Conservation (phyloP, 2,113 vertebrate species). For the Furnarius figulus region DNA sequence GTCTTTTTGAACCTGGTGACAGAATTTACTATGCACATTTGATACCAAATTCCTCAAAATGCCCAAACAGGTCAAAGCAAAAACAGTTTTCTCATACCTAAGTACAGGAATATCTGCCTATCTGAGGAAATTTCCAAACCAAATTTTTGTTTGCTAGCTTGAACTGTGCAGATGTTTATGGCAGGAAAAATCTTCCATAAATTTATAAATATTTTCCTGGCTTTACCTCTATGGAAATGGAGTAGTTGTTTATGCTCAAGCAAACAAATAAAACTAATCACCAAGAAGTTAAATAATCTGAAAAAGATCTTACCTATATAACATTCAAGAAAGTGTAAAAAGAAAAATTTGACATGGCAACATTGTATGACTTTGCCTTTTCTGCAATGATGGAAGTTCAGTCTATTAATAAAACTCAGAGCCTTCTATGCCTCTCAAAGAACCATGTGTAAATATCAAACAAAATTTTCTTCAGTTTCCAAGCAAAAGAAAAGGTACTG, state of each 20-base stretch:
- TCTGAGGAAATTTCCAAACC: not conserved
- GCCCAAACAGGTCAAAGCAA: not conserved
- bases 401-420: not conserved
- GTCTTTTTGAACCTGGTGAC: not conserved
- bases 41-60: not conserved
- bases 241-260: not conserved
- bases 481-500: not conserved
- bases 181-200: not conserved
- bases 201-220: not conserved
- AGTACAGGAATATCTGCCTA: not conserved
- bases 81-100: not conserved
- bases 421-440: not conserved
- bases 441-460: not conserved
- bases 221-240: not conserved
- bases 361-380: not conserved
- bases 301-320: not conserved
- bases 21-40: not conserved
- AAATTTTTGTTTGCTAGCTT: not conserved
- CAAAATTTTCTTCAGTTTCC: not conserved
- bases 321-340: not conserved
- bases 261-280: not conserved
- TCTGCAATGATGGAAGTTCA: not conserved
- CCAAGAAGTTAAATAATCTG: not conserved
- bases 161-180: not conserved
- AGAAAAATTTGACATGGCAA: not conserved